Percentiles rank a stretch among this genome's conserved stretches.
Conservation (phyloP, 2,113 vertebrate species). For the Melospiza georgiana region DNA sequence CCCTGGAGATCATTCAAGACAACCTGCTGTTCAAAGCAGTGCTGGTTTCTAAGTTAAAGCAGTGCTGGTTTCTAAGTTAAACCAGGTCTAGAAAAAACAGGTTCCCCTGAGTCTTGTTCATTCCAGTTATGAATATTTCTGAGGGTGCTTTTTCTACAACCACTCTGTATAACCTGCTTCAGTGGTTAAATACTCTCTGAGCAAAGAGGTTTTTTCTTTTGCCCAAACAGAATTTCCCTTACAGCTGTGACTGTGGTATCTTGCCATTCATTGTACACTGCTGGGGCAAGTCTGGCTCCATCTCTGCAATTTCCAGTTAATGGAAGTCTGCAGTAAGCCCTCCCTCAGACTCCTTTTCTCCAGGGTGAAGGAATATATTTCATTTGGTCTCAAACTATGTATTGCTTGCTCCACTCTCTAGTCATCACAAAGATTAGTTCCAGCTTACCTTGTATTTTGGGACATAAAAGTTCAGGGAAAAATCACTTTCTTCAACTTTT, state of each 20-base stretch:
- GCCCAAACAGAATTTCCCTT: not conserved
- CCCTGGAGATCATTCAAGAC: not conserved
- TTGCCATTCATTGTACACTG: not conserved
- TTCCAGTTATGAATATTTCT: not conserved
- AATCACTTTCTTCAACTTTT: not conserved
- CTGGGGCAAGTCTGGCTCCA: not conserved
- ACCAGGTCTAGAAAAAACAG: not conserved
- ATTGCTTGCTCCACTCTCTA: not conserved
- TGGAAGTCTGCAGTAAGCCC: not conserved
- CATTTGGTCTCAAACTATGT: not conserved
- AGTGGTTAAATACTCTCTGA: not conserved
- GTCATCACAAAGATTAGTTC: not conserved
- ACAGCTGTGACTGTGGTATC: not conserved
- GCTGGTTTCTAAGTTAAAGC: not conserved
- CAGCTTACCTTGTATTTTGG: not conserved
- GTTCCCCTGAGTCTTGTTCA: not conserved
- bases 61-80: not conserved
- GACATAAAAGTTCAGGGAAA: not conserved
- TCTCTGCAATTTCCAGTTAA: not conserved
- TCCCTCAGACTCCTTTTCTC: not conserved
- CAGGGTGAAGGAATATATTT: not conserved
- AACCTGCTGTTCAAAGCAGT: not conserved
- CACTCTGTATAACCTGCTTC: not conserved
- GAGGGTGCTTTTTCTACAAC: not conserved
- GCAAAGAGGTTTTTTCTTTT: not conserved